phyloP scores from a whole-genome alignment of 2,113 vertebrate genomes.

The Capra hircus region DNA sequence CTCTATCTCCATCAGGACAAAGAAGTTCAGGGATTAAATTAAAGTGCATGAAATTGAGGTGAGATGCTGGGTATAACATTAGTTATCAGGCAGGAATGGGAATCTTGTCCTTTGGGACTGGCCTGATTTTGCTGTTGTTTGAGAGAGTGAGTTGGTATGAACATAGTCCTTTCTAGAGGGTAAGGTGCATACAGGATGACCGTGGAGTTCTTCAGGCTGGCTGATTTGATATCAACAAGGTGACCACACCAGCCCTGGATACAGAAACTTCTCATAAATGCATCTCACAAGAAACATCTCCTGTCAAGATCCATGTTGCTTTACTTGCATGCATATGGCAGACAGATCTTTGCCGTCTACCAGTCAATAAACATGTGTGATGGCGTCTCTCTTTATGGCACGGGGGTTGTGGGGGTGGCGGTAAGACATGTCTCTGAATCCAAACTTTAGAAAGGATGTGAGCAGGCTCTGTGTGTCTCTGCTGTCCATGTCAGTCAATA shows the following conservation, averaged over 20 bases:
- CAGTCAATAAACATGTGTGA: constrained; percentile 71
- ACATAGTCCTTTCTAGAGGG: neutral
- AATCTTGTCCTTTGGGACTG: neutral
- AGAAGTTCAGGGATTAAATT: neutral
- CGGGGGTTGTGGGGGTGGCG: neutral
- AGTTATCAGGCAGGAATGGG: neutral
- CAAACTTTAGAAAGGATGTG: constrained; percentile 69
- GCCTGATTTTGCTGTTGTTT: neutral
- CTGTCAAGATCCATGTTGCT: neutral
- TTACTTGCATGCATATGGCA: constrained; percentile 73
- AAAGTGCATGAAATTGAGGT: neutral
- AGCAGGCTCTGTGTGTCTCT: constrained; percentile 70
- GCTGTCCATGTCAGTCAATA: constrained; percentile 68
- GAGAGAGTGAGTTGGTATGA: neutral
- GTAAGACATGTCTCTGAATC: constrained; percentile 40
- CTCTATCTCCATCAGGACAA: neutral
- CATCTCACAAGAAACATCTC: constrained; percentile 58
- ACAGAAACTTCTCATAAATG: constrained; percentile 61
- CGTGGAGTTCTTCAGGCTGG: neutral
- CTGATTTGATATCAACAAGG: constrained; percentile 9
- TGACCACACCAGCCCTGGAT: neutral
- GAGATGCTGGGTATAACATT: neutral
- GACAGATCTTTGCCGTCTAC: constrained; percentile 70
- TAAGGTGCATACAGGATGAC: neutral
- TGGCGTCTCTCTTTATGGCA: constrained; percentile 57